Evolutionary conservation across 2,797 vertebrate genomes (phyloP).

Genomic region (Anisognathus igniventris): DNA sequence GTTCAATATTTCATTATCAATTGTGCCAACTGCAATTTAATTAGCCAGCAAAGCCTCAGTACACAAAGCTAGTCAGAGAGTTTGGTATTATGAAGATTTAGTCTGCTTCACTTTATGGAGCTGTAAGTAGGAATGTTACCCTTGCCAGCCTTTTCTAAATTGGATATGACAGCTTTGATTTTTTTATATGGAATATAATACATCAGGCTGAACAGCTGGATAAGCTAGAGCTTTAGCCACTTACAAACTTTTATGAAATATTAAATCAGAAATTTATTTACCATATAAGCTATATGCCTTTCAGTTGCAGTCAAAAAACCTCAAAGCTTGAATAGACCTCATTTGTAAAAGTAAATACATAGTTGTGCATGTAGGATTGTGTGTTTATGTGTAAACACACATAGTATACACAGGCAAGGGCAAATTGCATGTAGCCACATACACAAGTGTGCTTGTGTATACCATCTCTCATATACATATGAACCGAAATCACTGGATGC

Average conservation of each 20-base stretch:
- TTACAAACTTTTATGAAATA: background rate
- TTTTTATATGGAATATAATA: background rate
- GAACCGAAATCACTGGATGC: background rate
- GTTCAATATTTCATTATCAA: background rate
- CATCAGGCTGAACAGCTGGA: background rate
- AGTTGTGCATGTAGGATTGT: rapidly evolving
- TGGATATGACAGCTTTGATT: background rate
- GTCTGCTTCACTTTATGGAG: background rate
- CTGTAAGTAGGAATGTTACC: background rate
- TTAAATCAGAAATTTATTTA: background rate
- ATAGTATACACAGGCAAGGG: rapidly evolving
- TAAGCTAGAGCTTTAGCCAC: background rate
- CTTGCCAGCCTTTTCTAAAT: background rate
- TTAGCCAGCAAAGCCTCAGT: background rate
- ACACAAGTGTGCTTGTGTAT: rapidly evolving
- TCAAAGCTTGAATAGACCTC: background rate
- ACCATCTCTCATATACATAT: background rate
- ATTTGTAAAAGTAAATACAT: background rate
- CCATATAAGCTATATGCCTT: background rate
- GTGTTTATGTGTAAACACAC: background rate
- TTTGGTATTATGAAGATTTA: background rate
- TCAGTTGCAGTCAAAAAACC: background rate
- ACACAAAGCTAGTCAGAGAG: background rate
- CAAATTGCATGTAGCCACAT: background rate
- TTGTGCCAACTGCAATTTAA: background rate